Percentiles rank a stretch among this genome's conserved stretches.
Conservation (phyloP, 2,113 vertebrate genomes). For the Morone chrysops region DNA sequence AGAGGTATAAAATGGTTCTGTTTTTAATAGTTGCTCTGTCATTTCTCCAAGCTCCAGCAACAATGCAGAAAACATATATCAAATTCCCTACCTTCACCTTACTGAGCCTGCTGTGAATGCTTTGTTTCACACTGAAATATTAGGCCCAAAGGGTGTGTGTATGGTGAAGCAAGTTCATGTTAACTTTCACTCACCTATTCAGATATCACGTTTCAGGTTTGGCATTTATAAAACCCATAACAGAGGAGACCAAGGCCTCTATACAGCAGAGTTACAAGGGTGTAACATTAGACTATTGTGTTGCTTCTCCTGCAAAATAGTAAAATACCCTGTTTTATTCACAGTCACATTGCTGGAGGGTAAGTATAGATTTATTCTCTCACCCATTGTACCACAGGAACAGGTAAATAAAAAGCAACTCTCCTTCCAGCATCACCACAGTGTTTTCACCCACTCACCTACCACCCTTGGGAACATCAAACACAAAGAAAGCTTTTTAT, state of each 20-base stretch:
- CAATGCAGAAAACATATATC: conserved; percentile 3
- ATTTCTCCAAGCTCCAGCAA: conserved; percentile 11
- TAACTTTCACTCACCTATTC: conserved; percentile 50
- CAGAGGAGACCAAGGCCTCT: conserved; percentile 25
- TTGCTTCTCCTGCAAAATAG: conserved; percentile 14
- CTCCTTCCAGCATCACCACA: background rate
- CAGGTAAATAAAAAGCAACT: conserved; percentile 27
- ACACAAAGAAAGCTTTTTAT: conserved; percentile 36
- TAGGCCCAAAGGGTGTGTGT: conserved; percentile 27
- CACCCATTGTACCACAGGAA: conserved; percentile 12
- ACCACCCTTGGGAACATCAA: conserved; percentile 24
- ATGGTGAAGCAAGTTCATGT: conserved; percentile 12
- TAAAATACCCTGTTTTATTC: conserved; percentile 33
- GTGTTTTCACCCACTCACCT: conserved; percentile 15
- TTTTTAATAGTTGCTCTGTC: background rate
- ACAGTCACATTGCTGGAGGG: conserved; percentile 23
- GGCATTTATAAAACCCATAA: conserved; percentile 42
- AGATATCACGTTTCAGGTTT: conserved; percentile 53
- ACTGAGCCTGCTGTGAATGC: conserved; percentile 4
- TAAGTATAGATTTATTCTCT: conserved; percentile 37
- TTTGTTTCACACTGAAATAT: conserved; percentile 23
- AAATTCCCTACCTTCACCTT: conserved; percentile 1
- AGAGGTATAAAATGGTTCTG: background rate
- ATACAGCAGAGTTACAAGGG: conserved; percentile 13
- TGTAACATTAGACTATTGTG: conserved; percentile 57